Evolutionary conservation across 2,797 vertebrate genomes (phyloP), one percentile per base, ranked within the genome.

Genomic region (Enteromius thamalakanensis): DNA sequence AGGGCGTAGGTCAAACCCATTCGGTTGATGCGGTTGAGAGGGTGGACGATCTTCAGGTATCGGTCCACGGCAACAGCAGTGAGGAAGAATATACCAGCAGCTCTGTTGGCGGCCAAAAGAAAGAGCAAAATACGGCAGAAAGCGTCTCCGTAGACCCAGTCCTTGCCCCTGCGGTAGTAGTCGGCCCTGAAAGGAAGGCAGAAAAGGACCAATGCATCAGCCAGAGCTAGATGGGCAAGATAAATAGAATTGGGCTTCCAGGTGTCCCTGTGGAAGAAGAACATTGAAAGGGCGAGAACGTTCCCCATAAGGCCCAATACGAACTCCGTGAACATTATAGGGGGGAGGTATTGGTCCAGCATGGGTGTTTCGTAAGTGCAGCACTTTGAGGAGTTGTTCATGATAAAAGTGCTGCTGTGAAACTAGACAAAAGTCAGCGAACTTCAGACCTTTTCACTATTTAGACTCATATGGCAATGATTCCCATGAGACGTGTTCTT

Each of bases 231-330:
- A 83, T 95, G 94, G 1, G 94, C 90, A 47, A 95, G 92, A 88
- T 95, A 96, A 58, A 96, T 90, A 0, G 94, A 82, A 82, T 92
- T 95, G 83, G 94, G 94, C 81, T 93, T 95, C 95, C 95, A 96
- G 0, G 72, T 77, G 71, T 95, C 94, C 88, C 92, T 91, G 84
- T 95, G 91, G 29, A 91, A 93, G 84, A 91, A 69, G 65, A 95
- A 95, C 94, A 95, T 95, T 83, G 91, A 93, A 80, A 96, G 87
- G 1, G 93, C 94, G 0, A 95, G 34, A 0, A 89, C 3, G 83
- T 96, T 96, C 68, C 95, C 95, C 49, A 92, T 53, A 72, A 96
- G 87, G 0, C 95, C 95, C 0, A 95, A 91, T 70, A 95, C 88
- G 86, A 96, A 95, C 90, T 94, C 94, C 26, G 94, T 21, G 67